phyloP scores from a whole-genome alignment of 2,113 vertebrate species.

The Myotis brandtii region DNA sequence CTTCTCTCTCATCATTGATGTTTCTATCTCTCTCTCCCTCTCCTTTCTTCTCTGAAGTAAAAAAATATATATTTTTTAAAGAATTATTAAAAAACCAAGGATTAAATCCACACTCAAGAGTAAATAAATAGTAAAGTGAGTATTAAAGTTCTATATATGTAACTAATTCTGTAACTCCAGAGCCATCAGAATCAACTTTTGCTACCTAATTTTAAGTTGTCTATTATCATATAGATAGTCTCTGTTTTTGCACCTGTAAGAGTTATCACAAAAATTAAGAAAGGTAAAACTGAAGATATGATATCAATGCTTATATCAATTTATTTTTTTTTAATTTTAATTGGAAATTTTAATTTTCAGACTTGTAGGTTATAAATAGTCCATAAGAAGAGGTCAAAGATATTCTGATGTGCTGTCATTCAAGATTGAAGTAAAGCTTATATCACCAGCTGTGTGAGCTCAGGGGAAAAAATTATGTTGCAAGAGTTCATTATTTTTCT shows the following conservation, averaged over 20 bases:
- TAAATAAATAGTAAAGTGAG: neutral
- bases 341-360: neutral
- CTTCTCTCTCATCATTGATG: too few species aligned
- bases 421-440: conserved; percentile 39
- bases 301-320: neutral
- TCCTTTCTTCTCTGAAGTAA: neutral
- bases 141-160: neutral
- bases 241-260: neutral
- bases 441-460: conserved; percentile 56
- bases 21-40: too few species aligned
- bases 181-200: neutral
- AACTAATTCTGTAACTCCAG: neutral
- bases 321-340: neutral
- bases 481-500: conserved; percentile 77
- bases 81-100: neutral
- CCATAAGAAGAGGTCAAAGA: neutral
- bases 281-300: neutral
- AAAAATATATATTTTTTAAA: neutral
- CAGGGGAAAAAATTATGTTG: conserved; percentile 47
- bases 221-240: neutral
- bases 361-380: neutral
- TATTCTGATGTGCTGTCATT: neutral
- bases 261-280: neutral
- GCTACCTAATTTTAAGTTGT: neutral
- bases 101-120: neutral